These are phyloP conservation scores for Nineta flava DNA, from an alignment of 2,888 invertebrate genomes.

Conservation along the genomic window DNA sequence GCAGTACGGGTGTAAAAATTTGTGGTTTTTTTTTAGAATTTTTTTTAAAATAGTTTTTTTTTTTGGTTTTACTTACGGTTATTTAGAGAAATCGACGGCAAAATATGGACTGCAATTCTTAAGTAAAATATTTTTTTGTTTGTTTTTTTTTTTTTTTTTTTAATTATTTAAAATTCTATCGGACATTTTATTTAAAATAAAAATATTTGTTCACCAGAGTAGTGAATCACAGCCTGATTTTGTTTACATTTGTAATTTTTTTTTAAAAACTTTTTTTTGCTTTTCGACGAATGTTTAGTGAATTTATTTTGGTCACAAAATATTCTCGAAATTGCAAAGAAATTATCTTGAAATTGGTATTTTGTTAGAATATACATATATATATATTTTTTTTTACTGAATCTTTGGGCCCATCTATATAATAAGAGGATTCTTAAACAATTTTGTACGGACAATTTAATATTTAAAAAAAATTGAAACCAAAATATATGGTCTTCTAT, in stretches of 20 bases:
- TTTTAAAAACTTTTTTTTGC: neutral
- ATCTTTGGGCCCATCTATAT: conserved; percentile 5
- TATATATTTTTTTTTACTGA: neutral
- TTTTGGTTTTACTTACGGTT: neutral
- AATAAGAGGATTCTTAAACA: neutral
- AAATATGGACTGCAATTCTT: conserved; percentile 6
- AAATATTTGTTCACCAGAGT: conserved; percentile 28
- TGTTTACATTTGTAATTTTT: conserved; percentile 18
- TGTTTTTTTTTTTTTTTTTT: neutral
- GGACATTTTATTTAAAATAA: conserved; percentile 21
- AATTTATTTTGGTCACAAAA: no score
- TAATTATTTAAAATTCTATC: conserved; percentile 8
- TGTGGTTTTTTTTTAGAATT: no score
- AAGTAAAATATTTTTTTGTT: conserved; percentile 1
- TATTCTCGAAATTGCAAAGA: no score
- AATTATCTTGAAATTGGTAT: neutral
- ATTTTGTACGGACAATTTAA: neutral
- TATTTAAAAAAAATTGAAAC: neutral
- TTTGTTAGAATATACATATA: no score
- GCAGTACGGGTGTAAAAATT: neutral
- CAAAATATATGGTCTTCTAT: neutral
- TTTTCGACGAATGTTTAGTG: no score
- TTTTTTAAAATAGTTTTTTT: no score
- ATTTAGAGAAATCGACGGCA: conserved; percentile 3
- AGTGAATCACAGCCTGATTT: conserved; percentile 36